phyloP scores from a whole-genome alignment of 1,140 invertebrate genomes.

The Neotoxoptera formosana region DNA sequence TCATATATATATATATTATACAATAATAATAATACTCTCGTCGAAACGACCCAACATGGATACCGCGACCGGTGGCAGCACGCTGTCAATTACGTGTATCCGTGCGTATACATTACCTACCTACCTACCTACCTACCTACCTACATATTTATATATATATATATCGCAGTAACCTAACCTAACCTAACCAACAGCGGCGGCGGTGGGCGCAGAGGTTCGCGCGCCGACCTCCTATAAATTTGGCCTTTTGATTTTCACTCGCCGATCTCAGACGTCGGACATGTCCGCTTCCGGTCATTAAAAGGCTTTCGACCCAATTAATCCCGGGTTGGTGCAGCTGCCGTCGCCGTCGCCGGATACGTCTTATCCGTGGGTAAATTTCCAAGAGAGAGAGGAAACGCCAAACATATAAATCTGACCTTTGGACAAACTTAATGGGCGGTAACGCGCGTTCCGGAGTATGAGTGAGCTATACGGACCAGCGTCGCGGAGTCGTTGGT shows the following conservation, averaged over 20 bases:
- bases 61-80: not conserved
- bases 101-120: not conserved
- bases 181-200: not conserved
- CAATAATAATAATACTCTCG: not conserved
- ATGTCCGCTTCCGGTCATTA: constrained; percentile 40
- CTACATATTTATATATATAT: not conserved
- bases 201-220: not conserved
- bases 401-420: constrained; percentile 44
- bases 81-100: not conserved
- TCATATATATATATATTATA: not conserved
- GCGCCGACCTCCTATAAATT: not conserved
- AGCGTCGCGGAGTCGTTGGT: not conserved
- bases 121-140: no score
- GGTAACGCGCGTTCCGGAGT: constrained; percentile 30
- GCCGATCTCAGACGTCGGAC: constrained; percentile 13
- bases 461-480: not conserved
- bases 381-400: constrained; percentile 1
- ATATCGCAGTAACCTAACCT: not conserved
- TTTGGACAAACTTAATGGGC: constrained; percentile 34
- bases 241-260: constrained; percentile 24
- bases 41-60: not conserved
- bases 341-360: not conserved
- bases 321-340: not conserved
- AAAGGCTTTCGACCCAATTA: constrained; percentile 52
- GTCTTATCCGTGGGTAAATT: constrained; percentile 32